Evolutionary conservation across 1,140 invertebrate genomes (phyloP).

Genomic region (Heliconius hermathena): DNA sequence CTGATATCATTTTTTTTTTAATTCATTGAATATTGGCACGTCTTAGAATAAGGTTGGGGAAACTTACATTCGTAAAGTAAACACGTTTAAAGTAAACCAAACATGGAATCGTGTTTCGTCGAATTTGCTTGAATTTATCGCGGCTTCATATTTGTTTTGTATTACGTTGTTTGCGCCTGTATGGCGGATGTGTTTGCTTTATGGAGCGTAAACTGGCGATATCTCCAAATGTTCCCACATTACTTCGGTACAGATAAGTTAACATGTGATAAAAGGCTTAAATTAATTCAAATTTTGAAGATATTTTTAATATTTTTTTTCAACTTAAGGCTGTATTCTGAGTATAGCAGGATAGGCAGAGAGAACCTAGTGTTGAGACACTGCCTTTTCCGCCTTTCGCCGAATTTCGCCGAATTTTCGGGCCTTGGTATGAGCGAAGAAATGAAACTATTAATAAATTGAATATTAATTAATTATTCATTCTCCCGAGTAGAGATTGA

Average conservation of each 20-base stretch:
- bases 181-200: conserved; percentile 55
- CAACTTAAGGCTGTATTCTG: too few relatives aligned
- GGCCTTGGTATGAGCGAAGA: too few relatives aligned
- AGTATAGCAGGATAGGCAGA: too few relatives aligned
- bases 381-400: too few relatives aligned
- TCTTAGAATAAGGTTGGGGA: conserved; percentile 18
- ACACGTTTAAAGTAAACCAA: conserved; percentile 50
- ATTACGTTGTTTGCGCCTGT: conserved; percentile 49
- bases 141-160: conserved; percentile 54
- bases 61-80: conserved; percentile 52
- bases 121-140: conserved; percentile 50
- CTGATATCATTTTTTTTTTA: too few relatives aligned
- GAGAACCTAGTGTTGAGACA: too few relatives aligned
- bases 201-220: conserved; percentile 64
- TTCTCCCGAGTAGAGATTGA: too few relatives aligned
- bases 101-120: conserved; percentile 48
- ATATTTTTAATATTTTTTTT: background rate
- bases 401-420: too few relatives aligned
- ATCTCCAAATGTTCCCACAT: conserved; percentile 54
- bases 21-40: conserved; percentile 32
- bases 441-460: too few relatives aligned
- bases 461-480: too few relatives aligned
- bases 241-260: conserved; percentile 41
- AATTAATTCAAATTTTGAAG: background rate
- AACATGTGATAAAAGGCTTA: conserved; percentile 11